Conservation (phyloP, 2,797 vertebrate species). For the Novumbra hubbsi region DNA sequence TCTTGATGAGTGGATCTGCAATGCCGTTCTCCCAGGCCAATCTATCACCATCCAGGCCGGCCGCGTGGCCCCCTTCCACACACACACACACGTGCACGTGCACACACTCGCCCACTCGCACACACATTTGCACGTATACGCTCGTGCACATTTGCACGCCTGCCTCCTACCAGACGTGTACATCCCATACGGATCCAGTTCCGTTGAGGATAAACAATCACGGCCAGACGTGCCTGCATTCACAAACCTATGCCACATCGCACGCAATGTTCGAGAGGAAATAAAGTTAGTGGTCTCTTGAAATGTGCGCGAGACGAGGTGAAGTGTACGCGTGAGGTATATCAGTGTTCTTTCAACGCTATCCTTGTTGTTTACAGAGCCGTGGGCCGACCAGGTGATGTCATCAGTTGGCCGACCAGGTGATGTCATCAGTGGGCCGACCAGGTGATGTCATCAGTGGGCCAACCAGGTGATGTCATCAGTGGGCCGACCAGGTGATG, state of each 20-base stretch:
- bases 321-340: no score
- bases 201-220: no score
- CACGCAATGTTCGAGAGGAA: not conserved
- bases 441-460: constrained; percentile 16
- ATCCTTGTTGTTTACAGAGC: not conserved
- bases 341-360: not conserved
- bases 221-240: no score
- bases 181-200: no score
- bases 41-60: constrained; percentile 77
- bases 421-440: constrained; percentile 20
- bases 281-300: not conserved
- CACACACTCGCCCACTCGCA: constrained; percentile 8
- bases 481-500: no score
- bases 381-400: constrained; percentile 4
- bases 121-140: not conserved
- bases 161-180: no score
- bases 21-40: constrained; percentile 78
- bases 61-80: constrained; percentile 16
- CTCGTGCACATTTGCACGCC: not conserved
- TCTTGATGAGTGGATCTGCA: constrained; percentile 87
- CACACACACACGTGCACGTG: constrained; percentile 42
- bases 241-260: not conserved
- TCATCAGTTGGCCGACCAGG: no score
- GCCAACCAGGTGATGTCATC: constrained; percentile 18
- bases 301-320: not conserved